phyloP scores from a whole-genome alignment of 2,888 invertebrate genomes.

The Cremastinae sp. region DNA sequence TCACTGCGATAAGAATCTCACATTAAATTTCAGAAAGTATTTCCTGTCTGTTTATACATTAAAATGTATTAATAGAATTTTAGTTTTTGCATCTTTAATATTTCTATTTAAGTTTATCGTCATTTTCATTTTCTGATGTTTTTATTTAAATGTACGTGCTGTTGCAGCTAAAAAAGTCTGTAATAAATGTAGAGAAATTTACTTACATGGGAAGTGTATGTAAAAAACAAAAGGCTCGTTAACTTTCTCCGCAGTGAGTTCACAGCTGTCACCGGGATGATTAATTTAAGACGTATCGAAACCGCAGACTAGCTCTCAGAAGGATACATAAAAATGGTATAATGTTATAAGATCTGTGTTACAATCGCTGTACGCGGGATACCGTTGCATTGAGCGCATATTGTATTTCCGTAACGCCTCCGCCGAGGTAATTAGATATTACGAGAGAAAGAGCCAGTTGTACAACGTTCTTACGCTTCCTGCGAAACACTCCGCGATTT shows the following conservation, averaged over 20 bases:
- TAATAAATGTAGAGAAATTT: too few species aligned
- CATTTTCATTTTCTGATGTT: too few species aligned
- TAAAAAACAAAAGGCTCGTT: background rate
- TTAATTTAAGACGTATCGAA: conserved; percentile 12
- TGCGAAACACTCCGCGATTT: conserved; percentile 45
- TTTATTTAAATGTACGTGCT: too few species aligned
- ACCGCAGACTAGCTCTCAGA: conserved; percentile 40
- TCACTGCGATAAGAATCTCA: too few species aligned
- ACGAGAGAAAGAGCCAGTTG: conserved; percentile 50
- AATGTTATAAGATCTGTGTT: conserved; percentile 36
- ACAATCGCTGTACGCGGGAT: conserved; percentile 48
- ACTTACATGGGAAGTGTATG: too few species aligned
- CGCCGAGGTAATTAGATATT: conserved; percentile 60
- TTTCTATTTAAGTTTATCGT: too few species aligned
- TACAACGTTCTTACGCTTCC: conserved; percentile 53
- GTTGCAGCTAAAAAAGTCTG: too few species aligned
- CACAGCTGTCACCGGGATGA: background rate
- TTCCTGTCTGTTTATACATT: too few species aligned
- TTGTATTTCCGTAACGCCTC: conserved; percentile 56
- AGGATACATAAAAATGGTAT: conserved; percentile 13
- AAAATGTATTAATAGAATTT: too few species aligned
- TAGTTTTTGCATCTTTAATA: too few species aligned
- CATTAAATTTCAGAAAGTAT: too few species aligned
- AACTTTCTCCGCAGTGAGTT: background rate
- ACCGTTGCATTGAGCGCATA: conserved; percentile 54